These are phyloP conservation scores for Lepisosteus oculatus DNA, from an alignment of 2,113 vertebrate genomes.

Conservation along the genomic window DNA sequence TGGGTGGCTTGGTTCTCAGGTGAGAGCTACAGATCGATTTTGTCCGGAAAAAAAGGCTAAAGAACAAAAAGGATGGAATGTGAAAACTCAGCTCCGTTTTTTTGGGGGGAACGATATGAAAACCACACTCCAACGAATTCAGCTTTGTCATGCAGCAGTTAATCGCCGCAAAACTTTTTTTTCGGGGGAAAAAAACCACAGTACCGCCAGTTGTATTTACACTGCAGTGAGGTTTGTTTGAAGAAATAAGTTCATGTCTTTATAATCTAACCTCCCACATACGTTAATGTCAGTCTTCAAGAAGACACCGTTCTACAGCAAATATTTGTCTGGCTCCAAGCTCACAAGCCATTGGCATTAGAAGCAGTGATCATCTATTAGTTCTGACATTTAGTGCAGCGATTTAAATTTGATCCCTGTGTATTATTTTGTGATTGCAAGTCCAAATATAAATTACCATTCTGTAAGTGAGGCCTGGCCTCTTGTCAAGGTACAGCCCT, in stretches of 20 bases:
- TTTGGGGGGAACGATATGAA: not conserved
- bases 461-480: not conserved
- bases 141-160: too few relatives aligned
- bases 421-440: not conserved
- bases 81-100: too few relatives aligned
- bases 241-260: conserved; percentile 1
- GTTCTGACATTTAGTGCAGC: not conserved
- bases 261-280: not conserved
- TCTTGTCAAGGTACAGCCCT: too few relatives aligned
- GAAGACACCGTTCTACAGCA: not conserved
- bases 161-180: too few relatives aligned
- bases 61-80: too few relatives aligned
- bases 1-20: too few relatives aligned
- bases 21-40: too few relatives aligned
- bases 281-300: not conserved
- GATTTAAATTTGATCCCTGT: not conserved
- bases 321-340: conserved; percentile 1
- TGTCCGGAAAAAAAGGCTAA: too few relatives aligned
- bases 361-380: not conserved
- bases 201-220: too few relatives aligned
- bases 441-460: not conserved
- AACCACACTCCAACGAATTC: not conserved
- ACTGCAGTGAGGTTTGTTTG: not conserved
- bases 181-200: too few relatives aligned
- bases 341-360: not conserved